Conservation (phyloP, 2,888 invertebrate genomes). For the Drosophila greeni region DNA sequence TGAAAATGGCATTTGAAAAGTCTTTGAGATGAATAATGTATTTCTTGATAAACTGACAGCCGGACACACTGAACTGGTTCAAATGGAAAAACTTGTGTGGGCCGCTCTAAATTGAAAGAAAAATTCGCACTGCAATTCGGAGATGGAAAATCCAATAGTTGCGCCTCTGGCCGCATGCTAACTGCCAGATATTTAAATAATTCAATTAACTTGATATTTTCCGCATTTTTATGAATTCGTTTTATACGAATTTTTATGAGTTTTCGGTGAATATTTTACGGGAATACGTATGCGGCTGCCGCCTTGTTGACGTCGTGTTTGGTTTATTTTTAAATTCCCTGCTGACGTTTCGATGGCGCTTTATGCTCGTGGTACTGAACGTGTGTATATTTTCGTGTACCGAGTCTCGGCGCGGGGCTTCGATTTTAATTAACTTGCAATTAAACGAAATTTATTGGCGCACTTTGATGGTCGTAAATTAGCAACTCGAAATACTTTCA, state of each 20-base stretch:
- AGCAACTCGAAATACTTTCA: slow-evolving; percentile 43
- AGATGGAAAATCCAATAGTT: slow-evolving; percentile 3
- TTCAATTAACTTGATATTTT: slow-evolving; percentile 22
- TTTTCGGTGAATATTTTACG: slow-evolving; percentile 5
- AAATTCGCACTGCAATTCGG: not conserved
- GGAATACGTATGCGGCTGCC: not conserved
- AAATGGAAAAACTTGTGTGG: slow-evolving; percentile 1
- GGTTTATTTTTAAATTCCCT: slow-evolving; percentile 35
- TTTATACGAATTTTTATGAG: slow-evolving; percentile 15
- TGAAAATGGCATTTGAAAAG: slow-evolving; percentile 13
- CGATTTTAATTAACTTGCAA: slow-evolving; percentile 66
- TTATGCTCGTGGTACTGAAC: slow-evolving; percentile 7
- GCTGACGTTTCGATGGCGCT: slow-evolving; percentile 14
- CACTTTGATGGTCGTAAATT: slow-evolving; percentile 68
- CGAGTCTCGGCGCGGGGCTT: slow-evolving; percentile 33
- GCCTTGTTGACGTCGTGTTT: slow-evolving; percentile 30
- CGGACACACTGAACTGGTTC: not conserved
- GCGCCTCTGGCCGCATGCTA: not conserved
- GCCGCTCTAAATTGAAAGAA: not conserved
- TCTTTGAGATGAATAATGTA: slow-evolving; percentile 31
- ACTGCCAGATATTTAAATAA: slow-evolving; percentile 6
- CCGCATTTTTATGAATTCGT: slow-evolving; percentile 6
- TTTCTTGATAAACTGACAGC: slow-evolving; percentile 33
- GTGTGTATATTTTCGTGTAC: slow-evolving; percentile 21
- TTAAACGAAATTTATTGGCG: slow-evolving; percentile 68